Percentiles rank a stretch among this genome's conserved stretches.
phyloP scores from a whole-genome alignment of 2,113 vertebrate species.

The Colistium nudipinnis region DNA sequence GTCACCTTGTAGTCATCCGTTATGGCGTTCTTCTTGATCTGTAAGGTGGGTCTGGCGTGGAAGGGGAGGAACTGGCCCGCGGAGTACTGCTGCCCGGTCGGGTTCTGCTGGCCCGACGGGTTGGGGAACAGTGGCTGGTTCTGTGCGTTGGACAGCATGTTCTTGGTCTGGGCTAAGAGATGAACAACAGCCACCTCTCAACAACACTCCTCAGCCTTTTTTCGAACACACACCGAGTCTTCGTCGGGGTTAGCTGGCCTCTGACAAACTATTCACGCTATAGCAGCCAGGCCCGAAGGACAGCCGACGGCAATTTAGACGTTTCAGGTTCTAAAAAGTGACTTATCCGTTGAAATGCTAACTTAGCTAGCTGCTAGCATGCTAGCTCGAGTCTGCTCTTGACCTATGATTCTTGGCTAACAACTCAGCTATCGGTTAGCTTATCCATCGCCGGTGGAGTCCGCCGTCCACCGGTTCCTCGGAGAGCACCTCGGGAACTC shows the following conservation, averaged over 20 bases:
- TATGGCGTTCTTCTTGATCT: slow-evolving; percentile 93
- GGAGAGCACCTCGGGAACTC: slow-evolving; percentile 64
- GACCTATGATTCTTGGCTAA: slow-evolving; percentile 71
- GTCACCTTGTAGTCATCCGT: slow-evolving; percentile 97
- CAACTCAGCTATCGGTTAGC: slow-evolving; percentile 74
- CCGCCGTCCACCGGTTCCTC: slow-evolving; percentile 65
- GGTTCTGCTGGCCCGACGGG: slow-evolving; percentile 75
- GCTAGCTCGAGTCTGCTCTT: slow-evolving; percentile 61
- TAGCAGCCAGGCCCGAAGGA: slow-evolving; percentile 30
- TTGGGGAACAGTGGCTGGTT: slow-evolving; percentile 84
- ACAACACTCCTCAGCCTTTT: slow-evolving; percentile 35
- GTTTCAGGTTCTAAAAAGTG: slow-evolving; percentile 54
- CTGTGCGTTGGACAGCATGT: slow-evolving; percentile 86
- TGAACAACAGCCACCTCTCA: slow-evolving; percentile 35
- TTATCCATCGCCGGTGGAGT: slow-evolving; percentile 68
- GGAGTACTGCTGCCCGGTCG: slow-evolving; percentile 71
- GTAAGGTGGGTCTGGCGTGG: slow-evolving; percentile 83
- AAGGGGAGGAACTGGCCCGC: slow-evolving; percentile 79
- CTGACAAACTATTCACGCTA: slow-evolving; percentile 11
- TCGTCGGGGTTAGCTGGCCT: slow-evolving; percentile 45
- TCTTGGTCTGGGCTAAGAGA: slow-evolving; percentile 33
- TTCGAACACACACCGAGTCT: slow-evolving; percentile 13
- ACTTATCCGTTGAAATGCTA: slow-evolving; percentile 44
- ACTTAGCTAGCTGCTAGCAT: slow-evolving; percentile 66
- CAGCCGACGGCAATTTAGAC: not conserved